Base-by-base conservation (phyloP, 2,888 invertebrate genomes). In the Polyploca ridens region DNA sequence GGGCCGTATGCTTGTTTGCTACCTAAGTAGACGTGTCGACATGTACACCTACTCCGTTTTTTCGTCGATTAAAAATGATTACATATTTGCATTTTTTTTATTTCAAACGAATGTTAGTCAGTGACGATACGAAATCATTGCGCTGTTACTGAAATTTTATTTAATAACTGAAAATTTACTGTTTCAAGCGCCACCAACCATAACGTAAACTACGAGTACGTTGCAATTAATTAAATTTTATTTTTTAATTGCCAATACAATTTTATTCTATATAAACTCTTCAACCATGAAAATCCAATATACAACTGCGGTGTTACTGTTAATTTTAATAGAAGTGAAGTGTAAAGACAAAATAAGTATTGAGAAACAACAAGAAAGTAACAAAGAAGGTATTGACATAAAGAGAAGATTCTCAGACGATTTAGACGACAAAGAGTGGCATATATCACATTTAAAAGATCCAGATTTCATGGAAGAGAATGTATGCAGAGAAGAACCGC, bases 341-440 rank as follows among this genome's bases (percentile, higher is more conserved):
- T 77, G 76, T 54, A 69, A 73, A 7, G 77, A 78, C 64, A 65
- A 70, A 35, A 13, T 16, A 8, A 67, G 62, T 46, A 46, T 67
- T n/a, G 62, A 65, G 14, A 58, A 64, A 16, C 63, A 13, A 41
- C 41, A 41, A 41, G 13, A 13, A 41, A 13, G 0, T 4, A 41
- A 3, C 2, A 10, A 67, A 14, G 63, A 73, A 59, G 58, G 67
- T 5, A 58, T 38, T 7, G 66, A 67, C 27, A 64, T 70, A 5
- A 71, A 75, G 3, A 81, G 84, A 70, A 79, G 85, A 61, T 83
- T 85, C 62, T 3, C 80, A 7, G 79, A 86, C 11, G 77, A 84
- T 16, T 35, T 84, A 11, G 67, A 80, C 8, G 85, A 87, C 33
- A 65, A 76, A 10, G 82, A 89, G 16, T 90, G 89, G 88, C 85